A percentile compares a stretch with the other conserved stretches of the same genome.
phyloP scores from a whole-genome alignment of 2,113 vertebrate genomes.

The Phasianus colchicus region DNA sequence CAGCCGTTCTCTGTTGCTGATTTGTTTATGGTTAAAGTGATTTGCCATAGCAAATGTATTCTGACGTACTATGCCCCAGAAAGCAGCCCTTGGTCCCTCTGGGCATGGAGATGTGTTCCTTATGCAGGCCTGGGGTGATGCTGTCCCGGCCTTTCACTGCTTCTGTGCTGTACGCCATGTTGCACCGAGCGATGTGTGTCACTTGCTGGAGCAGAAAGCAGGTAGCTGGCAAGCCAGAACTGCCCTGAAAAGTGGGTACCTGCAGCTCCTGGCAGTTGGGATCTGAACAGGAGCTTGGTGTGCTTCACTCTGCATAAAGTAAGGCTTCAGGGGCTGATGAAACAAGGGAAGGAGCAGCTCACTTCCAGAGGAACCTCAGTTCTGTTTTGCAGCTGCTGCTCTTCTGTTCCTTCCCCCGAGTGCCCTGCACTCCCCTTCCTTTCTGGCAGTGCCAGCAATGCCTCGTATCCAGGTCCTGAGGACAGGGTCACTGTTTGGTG shows the following conservation, averaged over 20 bases:
- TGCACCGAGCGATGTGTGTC: background rate
- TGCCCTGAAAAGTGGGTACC: background rate
- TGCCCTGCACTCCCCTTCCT: background rate
- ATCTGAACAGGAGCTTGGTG: conserved; percentile 29
- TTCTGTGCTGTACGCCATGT: fast-evolving
- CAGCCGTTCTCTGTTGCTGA: conserved; percentile 44
- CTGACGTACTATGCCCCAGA: background rate
- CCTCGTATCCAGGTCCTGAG: background rate
- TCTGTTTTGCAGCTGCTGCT: background rate
- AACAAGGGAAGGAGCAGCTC: conserved; percentile 6
- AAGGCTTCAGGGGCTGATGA: background rate
- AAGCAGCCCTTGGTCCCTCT: conserved; percentile 12
- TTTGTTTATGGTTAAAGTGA: conserved; percentile 55
- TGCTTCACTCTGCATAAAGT: conserved; percentile 24
- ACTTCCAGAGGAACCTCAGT: background rate
- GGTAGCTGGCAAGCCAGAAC: conserved; percentile 36
- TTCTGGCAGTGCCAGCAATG: background rate
- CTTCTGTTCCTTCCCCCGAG: background rate
- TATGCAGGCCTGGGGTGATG: background rate
- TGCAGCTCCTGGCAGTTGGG: conserved; percentile 7
- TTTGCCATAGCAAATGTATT: conserved; percentile 44
- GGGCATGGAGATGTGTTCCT: background rate
- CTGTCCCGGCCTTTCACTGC: background rate
- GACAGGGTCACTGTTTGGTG: background rate
- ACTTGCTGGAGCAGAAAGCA: conserved; percentile 4